Percentiles rank a stretch among this genome's conserved stretches.
Evolutionary conservation across 2,888 invertebrate species (phyloP).

Genomic region (Ornithoptera priamus): DNA sequence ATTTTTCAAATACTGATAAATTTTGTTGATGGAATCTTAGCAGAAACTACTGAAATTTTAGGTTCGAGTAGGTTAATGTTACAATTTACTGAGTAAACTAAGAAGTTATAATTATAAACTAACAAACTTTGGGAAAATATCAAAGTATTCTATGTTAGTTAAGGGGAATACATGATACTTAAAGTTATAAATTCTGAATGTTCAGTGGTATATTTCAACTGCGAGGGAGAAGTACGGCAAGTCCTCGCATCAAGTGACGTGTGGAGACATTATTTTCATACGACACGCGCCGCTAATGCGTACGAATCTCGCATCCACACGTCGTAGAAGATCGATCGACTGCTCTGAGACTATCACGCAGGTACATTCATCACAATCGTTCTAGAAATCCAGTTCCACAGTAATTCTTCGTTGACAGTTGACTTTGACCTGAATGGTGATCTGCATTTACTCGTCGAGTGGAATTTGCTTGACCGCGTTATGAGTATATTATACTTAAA

Average conservation of each 20-base stretch:
- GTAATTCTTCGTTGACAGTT: slow-evolving; percentile 19
- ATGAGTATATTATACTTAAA: background rate
- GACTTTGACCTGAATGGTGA: slow-evolving; percentile 24
- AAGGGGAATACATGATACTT: background rate
- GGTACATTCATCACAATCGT: slow-evolving; percentile 25
- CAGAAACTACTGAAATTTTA: too few relatives aligned
- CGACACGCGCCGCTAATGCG: slow-evolving; percentile 24
- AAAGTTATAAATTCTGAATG: slow-evolving; percentile 4
- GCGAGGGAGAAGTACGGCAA: slow-evolving; percentile 14
- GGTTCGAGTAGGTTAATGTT: too few relatives aligned
- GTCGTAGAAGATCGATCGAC: slow-evolving; percentile 26
- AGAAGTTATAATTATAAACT: too few relatives aligned
- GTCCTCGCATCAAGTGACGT: slow-evolving; percentile 7
- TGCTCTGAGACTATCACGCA: slow-evolving; percentile 24
- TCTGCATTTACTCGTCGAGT: slow-evolving; percentile 1
- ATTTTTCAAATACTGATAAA: too few relatives aligned
- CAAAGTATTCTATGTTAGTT: background rate
- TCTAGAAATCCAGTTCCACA: slow-evolving; percentile 19
- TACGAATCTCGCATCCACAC: slow-evolving; percentile 26
- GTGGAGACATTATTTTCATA: slow-evolving; percentile 18
- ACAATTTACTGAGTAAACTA: too few relatives aligned
- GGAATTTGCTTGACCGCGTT: background rate
- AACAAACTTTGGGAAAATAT: too few relatives aligned
- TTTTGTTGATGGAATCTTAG: too few relatives aligned
- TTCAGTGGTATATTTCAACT: background rate